Conservation (phyloP, 2,888 invertebrate genomes). For the Andrena dorsata region DNA sequence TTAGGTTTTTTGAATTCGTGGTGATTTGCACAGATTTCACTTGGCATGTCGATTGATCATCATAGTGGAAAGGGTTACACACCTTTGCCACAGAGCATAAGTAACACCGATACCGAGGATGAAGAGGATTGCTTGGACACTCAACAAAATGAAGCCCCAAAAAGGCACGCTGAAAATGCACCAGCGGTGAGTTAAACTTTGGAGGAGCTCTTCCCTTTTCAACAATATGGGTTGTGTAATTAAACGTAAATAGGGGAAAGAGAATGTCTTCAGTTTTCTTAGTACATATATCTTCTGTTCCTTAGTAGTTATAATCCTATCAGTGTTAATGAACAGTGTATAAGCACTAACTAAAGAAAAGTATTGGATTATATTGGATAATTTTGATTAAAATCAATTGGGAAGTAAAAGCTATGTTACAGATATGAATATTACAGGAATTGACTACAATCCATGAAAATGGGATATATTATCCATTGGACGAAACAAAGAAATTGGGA, state of each 20-base stretch:
- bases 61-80: conserved; percentile 86
- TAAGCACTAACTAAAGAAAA: not conserved
- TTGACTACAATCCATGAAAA: conserved; percentile 74
- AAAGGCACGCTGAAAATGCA: conserved; percentile 57
- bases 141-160: conserved; percentile 56
- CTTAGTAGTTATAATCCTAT: not conserved
- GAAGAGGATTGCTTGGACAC: conserved; percentile 85
- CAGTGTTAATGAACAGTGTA: not conserved
- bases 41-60: conserved; percentile 78
- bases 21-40: not conserved
- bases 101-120: conserved; percentile 92
- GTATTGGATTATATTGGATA: conserved; percentile 48
- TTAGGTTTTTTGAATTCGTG: not conserved
- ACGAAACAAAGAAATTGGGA: conserved; percentile 78
- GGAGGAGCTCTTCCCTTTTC: not conserved
- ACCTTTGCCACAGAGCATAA: conserved; percentile 91
- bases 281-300: not conserved
- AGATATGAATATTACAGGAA: conserved; percentile 65
- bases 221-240: not conserved
- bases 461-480: conserved; percentile 79
- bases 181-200: conserved; percentile 46
- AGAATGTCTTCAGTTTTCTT: not conserved
- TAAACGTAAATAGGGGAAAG: not conserved
- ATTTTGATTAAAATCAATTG: not conserved
- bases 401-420: not conserved